phyloP scores from a whole-genome alignment of 35 echinoderm and acorn worm species.

The Diadema setosum region DNA sequence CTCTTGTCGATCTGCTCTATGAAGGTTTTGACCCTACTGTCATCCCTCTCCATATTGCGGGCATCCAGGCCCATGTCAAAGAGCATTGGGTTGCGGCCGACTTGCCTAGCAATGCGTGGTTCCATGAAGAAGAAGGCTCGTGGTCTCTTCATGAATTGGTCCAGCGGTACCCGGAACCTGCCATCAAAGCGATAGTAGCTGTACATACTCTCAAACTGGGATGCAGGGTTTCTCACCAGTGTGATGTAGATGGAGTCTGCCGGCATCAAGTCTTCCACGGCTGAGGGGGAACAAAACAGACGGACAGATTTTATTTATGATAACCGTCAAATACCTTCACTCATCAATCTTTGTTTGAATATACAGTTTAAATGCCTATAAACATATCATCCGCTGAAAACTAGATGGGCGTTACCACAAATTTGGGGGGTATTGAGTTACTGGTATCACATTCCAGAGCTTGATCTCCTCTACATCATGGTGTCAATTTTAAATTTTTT shows the following conservation, averaged over 20 bases:
- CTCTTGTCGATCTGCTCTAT: constrained; percentile 26
- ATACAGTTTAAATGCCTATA: too few relatives aligned
- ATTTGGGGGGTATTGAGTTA: too few relatives aligned
- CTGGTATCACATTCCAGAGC: too few relatives aligned
- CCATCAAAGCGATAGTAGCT: constrained; percentile 62
- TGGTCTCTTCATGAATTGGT: constrained; percentile 32
- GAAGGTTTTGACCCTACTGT: neutral
- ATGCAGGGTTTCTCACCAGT: constrained; percentile 80
- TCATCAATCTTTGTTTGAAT: too few relatives aligned
- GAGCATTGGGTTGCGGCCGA: constrained; percentile 81
- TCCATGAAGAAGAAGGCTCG: constrained; percentile 25
- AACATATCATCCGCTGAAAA: too few relatives aligned
- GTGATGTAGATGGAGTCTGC: constrained; percentile 71
- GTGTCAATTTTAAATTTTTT: too few relatives aligned
- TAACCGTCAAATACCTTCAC: too few relatives aligned
- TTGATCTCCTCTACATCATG: too few relatives aligned
- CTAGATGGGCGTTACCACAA: too few relatives aligned
- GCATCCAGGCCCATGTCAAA: constrained; percentile 83
- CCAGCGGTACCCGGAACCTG: constrained; percentile 29
- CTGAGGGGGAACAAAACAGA: constrained; percentile 30
- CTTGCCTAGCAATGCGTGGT: neutral
- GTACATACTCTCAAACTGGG: constrained; percentile 90
- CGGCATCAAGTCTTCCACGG: constrained; percentile 55
- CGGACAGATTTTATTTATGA: neutral
- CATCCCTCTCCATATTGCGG: neutral